These are phyloP conservation scores for Apeltes quadracus DNA, from an alignment of 2,113 vertebrate genomes.

Conservation along the genomic window DNA sequence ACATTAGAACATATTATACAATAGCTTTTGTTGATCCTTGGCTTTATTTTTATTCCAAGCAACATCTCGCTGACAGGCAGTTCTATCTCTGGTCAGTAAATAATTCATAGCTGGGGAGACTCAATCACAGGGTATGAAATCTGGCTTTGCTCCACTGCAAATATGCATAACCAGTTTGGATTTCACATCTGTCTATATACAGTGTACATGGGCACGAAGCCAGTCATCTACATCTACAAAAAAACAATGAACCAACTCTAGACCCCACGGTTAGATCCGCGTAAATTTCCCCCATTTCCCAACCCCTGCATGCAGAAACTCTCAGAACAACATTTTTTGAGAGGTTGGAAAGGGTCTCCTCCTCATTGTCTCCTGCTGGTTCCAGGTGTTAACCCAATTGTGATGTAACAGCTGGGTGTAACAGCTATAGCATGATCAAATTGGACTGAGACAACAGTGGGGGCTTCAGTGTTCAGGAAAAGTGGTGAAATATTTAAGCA, in stretches of 20 bases:
- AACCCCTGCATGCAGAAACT: conserved; percentile 15
- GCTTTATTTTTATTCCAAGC: background rate
- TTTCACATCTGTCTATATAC: conserved; percentile 10
- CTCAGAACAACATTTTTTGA: conserved; percentile 23
- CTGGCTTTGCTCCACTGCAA: conserved; percentile 5
- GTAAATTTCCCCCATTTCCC: background rate
- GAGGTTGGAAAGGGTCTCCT: conserved; percentile 23
- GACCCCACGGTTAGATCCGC: background rate
- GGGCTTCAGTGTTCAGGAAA: conserved; percentile 4
- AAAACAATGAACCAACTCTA: background rate
- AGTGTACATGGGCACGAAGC: conserved; percentile 1
- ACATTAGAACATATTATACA: background rate
- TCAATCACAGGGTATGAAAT: conserved; percentile 32
- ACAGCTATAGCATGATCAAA: conserved; percentile 14
- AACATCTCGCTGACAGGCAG: conserved; percentile 2
- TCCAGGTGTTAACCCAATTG: conserved; percentile 40
- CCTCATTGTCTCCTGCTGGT: conserved; percentile 37
- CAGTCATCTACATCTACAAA: background rate
- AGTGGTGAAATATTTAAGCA: background rate
- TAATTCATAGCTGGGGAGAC: conserved; percentile 36
- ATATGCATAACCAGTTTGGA: conserved; percentile 16
- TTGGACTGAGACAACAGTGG: background rate
- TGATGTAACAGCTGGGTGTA: conserved; percentile 27
- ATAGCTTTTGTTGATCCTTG: background rate
- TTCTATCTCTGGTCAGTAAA: conserved; percentile 21